Conservation (phyloP, 1,140 invertebrate species). For the Drosophila sechellia region DNA sequence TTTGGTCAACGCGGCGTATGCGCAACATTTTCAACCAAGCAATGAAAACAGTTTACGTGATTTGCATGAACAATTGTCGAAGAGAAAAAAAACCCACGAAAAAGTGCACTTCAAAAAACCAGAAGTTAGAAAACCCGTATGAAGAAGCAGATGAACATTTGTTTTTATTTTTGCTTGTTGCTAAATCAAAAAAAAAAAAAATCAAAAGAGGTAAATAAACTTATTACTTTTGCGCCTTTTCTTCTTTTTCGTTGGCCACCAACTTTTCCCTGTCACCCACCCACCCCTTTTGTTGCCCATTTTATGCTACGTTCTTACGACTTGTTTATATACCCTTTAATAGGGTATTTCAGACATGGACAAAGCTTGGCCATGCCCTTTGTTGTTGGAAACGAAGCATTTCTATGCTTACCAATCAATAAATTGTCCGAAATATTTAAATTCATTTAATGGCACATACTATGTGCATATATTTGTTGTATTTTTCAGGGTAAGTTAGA, state of each 20-base stretch:
- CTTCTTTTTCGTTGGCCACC: neutral
- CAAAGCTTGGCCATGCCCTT: too few relatives aligned
- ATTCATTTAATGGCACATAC: too few relatives aligned
- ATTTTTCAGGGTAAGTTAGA: neutral
- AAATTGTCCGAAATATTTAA: too few relatives aligned
- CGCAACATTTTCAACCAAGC: conserved; percentile 43
- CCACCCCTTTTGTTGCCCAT: neutral
- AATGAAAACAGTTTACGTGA: conserved; percentile 63
- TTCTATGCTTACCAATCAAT: too few relatives aligned
- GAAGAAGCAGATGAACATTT: conserved; percentile 4
- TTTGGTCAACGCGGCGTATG: conserved; percentile 30
- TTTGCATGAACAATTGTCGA: conserved; percentile 59
- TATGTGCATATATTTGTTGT: neutral
- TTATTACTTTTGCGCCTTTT: conserved; percentile 15
- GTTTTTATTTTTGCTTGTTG: conserved; percentile 8
- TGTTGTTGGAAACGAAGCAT: too few relatives aligned
- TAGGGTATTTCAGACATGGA: neutral
- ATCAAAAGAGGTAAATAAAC: conserved; percentile 47
- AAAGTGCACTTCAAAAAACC: conserved; percentile 1
- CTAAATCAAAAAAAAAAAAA: neutral
- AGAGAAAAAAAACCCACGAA: conserved; percentile 9
- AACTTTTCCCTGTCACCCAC: conserved; percentile 5
- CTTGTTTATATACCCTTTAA: conserved; percentile 8
- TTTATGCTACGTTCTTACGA: conserved; percentile 26
- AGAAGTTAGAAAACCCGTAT: too few relatives aligned